Conservation (phyloP, 64 coral and sea anemone genomes). For the Catalaphyllia jardinei region DNA sequence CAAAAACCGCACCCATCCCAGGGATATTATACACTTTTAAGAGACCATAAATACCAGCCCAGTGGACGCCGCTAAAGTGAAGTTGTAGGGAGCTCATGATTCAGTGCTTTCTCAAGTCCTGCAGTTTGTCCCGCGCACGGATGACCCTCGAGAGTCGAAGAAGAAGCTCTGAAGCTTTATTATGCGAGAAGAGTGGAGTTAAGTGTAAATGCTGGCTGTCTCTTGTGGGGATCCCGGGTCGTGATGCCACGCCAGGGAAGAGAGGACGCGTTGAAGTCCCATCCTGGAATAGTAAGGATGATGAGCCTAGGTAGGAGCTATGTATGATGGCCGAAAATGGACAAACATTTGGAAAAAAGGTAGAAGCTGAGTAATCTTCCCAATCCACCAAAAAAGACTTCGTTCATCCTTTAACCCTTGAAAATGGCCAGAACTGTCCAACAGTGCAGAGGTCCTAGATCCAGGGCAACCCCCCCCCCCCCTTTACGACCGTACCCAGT, state of each 20-base stretch:
- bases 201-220: slow-evolving; percentile 4
- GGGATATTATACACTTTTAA: not conserved
- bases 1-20: not conserved
- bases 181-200: not conserved
- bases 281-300: not conserved
- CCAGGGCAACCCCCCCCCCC: too few relatives aligned
- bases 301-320: not conserved
- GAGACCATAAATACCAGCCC: slow-evolving; percentile 4
- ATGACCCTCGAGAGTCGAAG: too few relatives aligned
- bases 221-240: not conserved
- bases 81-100: not conserved
- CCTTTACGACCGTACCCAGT: too few relatives aligned
- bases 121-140: too few relatives aligned
- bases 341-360: not conserved
- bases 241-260: not conserved
- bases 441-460: too few relatives aligned
- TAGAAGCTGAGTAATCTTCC: not conserved
- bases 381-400: not conserved
- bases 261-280: not conserved
- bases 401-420: not conserved
- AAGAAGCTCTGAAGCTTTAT: not conserved
- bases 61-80: not conserved
- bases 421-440: not conserved
- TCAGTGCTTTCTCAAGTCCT: slow-evolving; percentile 18
- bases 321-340: not conserved